Conservation (phyloP, 2,113 vertebrate species). For the Barnardius zonarius region DNA sequence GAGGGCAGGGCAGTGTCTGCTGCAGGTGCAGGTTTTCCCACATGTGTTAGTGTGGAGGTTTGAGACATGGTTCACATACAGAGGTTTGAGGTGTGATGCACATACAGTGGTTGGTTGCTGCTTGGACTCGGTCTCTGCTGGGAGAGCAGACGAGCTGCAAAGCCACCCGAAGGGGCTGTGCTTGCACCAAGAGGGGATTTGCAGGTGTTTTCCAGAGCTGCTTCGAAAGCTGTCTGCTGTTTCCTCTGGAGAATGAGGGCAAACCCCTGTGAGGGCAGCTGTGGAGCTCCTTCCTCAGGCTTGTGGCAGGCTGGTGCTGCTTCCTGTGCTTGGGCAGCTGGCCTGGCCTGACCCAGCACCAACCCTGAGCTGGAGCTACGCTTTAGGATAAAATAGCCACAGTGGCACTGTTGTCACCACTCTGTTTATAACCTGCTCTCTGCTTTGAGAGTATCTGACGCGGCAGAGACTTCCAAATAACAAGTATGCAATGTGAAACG, state of each 20-base stretch:
- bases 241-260: not conserved
- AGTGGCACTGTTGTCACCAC: not conserved
- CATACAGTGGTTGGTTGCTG: not conserved
- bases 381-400: not conserved
- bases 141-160: not conserved
- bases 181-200: not conserved
- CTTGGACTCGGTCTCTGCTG: not conserved
- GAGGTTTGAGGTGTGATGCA: not conserved
- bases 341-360: not conserved
- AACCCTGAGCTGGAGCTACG: fast-evolving
- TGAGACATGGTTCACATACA: not conserved
- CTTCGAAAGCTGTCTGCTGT: fast-evolving
- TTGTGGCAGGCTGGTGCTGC: fast-evolving
- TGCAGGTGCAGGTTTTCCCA: fast-evolving
- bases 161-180: not conserved
- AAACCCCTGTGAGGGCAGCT: not conserved
- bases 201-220: not conserved
- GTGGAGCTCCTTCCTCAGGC: fast-evolving
- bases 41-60: fast-evolving
- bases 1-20: not conserved
- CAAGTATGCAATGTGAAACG: not conserved
- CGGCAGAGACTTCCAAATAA: not conserved
- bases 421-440: not conserved
- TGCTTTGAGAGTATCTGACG: not conserved
- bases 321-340: fast-evolving